Conservation (phyloP, 2,113 vertebrate genomes). For the Lagopus leucura region DNA sequence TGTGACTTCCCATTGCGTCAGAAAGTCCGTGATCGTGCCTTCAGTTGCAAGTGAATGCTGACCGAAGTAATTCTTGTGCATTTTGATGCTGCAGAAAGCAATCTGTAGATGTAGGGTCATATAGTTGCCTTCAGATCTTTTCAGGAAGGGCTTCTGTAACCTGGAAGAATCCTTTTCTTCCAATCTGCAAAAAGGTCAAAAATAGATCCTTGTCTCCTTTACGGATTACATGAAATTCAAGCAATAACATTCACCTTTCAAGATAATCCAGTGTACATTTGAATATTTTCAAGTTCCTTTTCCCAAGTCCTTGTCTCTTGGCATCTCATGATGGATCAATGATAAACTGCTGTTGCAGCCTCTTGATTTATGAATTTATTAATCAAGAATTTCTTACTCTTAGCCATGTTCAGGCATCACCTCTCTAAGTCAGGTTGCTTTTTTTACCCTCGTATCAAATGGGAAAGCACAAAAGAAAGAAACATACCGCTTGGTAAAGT, state of each 20-base stretch:
- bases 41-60: background rate
- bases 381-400: background rate
- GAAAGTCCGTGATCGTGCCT: background rate
- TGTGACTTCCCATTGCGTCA: background rate
- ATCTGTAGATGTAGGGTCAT: background rate
- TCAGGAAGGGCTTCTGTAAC: background rate
- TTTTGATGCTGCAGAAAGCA: background rate
- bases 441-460: background rate
- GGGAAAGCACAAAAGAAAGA: constrained; percentile 30
- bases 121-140: background rate
- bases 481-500: background rate
- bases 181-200: background rate
- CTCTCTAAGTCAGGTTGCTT: background rate
- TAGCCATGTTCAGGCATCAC: background rate
- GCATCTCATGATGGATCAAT: background rate
- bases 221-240: background rate
- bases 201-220: background rate
- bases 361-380: background rate
- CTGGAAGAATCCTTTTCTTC: background rate
- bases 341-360: background rate
- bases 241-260: background rate
- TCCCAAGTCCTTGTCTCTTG: background rate
- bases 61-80: fast-evolving
- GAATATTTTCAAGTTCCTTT: background rate
- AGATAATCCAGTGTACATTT: background rate